phyloP scores from a whole-genome alignment of 1,140 invertebrate genomes.

The Armadillidium nasatum region DNA sequence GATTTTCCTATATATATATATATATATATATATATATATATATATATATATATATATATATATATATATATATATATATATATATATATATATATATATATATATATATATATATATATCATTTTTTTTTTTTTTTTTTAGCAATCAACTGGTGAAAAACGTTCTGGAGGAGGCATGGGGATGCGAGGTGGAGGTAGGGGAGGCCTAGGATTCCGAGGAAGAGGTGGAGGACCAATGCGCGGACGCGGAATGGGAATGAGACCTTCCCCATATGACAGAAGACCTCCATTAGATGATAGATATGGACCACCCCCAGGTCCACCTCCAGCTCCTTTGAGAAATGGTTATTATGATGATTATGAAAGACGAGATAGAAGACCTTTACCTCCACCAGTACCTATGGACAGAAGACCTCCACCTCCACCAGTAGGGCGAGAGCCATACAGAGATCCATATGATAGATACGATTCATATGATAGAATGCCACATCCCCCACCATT shows the following conservation, averaged over 20 bases:
- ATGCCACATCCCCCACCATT: constrained; percentile 11
- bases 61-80: constrained; percentile 19
- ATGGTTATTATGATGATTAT: constrained; percentile 46
- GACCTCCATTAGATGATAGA: constrained; percentile 40
- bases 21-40: neutral
- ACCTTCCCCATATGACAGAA: constrained; percentile 48
- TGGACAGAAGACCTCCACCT: constrained; percentile 43
- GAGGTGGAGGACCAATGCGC: constrained; percentile 36
- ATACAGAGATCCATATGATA: constrained; percentile 36
- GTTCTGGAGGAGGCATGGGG: constrained; percentile 46
- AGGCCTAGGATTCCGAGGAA: constrained; percentile 38
- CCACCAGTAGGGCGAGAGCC: constrained; percentile 40
- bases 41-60: constrained; percentile 19
- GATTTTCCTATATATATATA: no score
- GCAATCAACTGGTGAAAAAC: constrained; percentile 47
- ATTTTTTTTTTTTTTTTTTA: constrained; percentile 34
- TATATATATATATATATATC: no score
- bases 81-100: constrained; percentile 19
- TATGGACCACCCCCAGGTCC: constrained; percentile 43
- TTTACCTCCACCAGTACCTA: constrained; percentile 33
- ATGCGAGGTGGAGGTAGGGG: constrained; percentile 47
- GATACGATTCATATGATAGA: constrained; percentile 35
- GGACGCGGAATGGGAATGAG: constrained; percentile 46
- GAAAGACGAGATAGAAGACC: constrained; percentile 44
- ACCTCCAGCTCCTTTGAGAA: constrained; percentile 45